Evolutionary conservation across 64 coral and sea anemone genomes (phyloP), one percentile per base, ranked within the genome.

Genomic region (Porites lutea): DNA sequence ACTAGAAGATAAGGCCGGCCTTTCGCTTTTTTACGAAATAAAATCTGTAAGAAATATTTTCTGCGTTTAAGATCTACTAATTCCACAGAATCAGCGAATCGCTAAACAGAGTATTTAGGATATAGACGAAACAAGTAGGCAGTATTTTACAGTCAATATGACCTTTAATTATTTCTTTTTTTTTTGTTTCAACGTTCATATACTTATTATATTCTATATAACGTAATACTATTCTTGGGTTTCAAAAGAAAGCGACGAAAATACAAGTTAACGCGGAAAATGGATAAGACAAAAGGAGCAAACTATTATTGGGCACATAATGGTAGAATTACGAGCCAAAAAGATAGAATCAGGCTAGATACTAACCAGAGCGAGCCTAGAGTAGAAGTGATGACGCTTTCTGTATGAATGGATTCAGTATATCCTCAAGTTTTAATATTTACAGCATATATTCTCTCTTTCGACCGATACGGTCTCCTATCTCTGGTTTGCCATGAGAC

Each of bases 391-490:
- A 84, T 84, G 69, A 84, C 81, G 69, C 52, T 68, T 68, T 63
- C 81, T 84, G 48, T 47, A 84, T 84, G 81, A 84, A 84, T 84
- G 51, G 46, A 84, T 84, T 84, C 63, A 84, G 59, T 84, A 51
- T 68, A 66, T 84, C 69, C 63, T 68, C 59, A 2, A 68, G 59
- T 51, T 76, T 83, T 84, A 84, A 84, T 84, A 84, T 84, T 84
- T 84, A 84, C 81, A 84, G 63, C 81, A 60, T n/a, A 84, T 84
- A 68, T 84, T 67, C 69, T 84, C 81, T 68, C 59, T 84, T 61
- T 55, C 48, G 81, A 52, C 61, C 81, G 81, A 84, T 93, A 93
- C 91, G 85, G 74, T 86, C 91, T 93, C 74, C 54, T 88, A 63
- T 93, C 83, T 93, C 72, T 77, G 6, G 74, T 74, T 83, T 64